A percentile compares a stretch with the other conserved stretches of the same genome.
Conservation (phyloP, 2,113 vertebrate genomes). For the Passer montanus region DNA sequence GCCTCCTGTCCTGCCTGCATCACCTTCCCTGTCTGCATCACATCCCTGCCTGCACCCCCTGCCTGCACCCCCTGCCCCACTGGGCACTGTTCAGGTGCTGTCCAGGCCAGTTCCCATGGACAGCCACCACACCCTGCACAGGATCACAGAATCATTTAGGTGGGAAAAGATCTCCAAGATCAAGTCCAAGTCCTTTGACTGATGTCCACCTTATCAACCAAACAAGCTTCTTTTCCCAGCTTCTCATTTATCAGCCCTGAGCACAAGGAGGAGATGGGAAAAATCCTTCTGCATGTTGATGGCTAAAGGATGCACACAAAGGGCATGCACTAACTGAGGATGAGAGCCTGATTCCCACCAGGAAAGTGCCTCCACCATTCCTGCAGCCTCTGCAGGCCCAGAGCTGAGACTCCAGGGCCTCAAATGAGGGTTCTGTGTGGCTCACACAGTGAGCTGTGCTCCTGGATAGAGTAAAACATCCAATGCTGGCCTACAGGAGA, state of each 20-base stretch:
- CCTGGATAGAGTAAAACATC: not conserved
- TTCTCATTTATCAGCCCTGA: not conserved
- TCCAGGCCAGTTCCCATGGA: not conserved
- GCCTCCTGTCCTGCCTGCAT: not conserved
- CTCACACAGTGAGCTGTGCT: rapidly evolving
- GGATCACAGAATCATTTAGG: not conserved
- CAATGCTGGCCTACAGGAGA: not conserved
- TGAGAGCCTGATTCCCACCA: not conserved
- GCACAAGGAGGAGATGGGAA: not conserved
- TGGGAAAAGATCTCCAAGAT: not conserved
- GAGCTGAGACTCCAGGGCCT: not conserved
- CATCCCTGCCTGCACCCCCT: not conserved
- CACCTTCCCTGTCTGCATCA: not conserved
- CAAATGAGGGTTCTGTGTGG: rapidly evolving
- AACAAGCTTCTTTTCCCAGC: not conserved
- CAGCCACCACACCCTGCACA: not conserved
- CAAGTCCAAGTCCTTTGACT: not conserved
- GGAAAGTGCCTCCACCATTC: not conserved
- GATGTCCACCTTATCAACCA: not conserved
- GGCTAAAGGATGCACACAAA: not conserved
- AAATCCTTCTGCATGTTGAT: not conserved
- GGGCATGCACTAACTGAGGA: rapidly evolving
- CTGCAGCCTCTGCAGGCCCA: rapidly evolving
- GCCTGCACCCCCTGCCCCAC: not conserved
- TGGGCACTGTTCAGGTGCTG: rapidly evolving